phyloP scores from a whole-genome alignment of 2,797 vertebrate genomes.

The Falco naumanni region DNA sequence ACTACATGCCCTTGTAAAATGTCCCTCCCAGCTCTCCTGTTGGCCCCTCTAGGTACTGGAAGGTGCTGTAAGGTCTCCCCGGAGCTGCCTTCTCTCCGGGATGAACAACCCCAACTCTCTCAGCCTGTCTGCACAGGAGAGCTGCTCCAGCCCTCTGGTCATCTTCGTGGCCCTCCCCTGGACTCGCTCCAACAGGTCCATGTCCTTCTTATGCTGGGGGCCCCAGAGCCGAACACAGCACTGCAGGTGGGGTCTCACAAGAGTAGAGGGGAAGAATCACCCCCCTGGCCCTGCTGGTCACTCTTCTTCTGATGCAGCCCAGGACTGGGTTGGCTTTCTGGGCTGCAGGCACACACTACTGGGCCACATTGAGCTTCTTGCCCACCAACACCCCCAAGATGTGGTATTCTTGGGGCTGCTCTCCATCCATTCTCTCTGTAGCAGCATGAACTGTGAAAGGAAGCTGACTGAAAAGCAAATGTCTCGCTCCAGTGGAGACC shows the following conservation, averaged over 20 bases:
- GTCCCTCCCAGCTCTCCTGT: background rate
- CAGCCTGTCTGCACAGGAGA: background rate
- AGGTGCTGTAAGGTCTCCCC: background rate
- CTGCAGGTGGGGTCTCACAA: background rate
- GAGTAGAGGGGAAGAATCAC: background rate
- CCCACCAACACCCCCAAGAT: background rate
- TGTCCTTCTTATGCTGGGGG: background rate
- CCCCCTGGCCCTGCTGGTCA: background rate
- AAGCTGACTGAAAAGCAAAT: background rate
- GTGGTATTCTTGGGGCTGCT: background rate
- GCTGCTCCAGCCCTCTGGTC: background rate
- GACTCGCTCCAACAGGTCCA: background rate
- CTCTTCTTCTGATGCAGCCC: background rate
- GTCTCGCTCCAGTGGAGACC: background rate
- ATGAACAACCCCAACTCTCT: background rate
- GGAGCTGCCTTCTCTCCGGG: background rate
- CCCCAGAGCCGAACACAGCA: background rate
- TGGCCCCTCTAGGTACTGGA: background rate
- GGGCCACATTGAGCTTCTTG: background rate
- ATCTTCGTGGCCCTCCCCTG: background rate
- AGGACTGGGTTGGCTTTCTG: background rate
- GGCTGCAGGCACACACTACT: background rate
- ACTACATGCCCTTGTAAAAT: background rate
- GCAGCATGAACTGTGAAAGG: background rate
- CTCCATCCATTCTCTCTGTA: background rate